phyloP scores from a whole-genome alignment of 2,888 invertebrate species.

The Zaprionus lineosus region DNA sequence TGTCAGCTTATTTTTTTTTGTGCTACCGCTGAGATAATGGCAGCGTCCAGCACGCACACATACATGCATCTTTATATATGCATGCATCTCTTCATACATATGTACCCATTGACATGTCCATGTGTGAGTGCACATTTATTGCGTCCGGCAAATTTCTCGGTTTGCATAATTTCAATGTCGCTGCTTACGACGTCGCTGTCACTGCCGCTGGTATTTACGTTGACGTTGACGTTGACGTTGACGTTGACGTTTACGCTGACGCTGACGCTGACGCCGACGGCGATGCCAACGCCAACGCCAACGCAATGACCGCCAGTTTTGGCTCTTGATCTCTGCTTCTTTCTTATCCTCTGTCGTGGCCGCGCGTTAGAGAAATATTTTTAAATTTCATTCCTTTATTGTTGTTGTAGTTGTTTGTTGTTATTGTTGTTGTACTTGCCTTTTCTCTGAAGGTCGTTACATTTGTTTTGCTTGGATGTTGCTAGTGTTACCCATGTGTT shows the following conservation, averaged over 20 bases:
- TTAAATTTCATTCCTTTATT: conserved; percentile 61
- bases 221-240: conserved; percentile 17
- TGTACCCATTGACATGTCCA: not conserved
- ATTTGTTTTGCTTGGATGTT: too few relatives aligned
- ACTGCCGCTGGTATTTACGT: too few relatives aligned
- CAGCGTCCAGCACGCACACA: too few relatives aligned
- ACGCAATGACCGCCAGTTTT: conserved; percentile 66
- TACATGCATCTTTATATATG: conserved; percentile 25
- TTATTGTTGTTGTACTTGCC: conserved; percentile 41
- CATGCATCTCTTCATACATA: not conserved
- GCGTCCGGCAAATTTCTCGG: conserved; percentile 49
- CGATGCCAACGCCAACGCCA: conserved; percentile 24
- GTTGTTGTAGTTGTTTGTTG: conserved; percentile 28
- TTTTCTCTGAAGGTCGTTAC: conserved; percentile 66
- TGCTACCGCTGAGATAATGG: too few relatives aligned
- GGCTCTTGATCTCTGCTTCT: conserved; percentile 54
- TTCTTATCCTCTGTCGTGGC: conserved; percentile 42
- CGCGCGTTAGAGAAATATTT: conserved; percentile 72
- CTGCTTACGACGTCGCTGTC: conserved; percentile 22
- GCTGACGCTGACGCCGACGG: conserved; percentile 25
- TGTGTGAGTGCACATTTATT: conserved; percentile 4
- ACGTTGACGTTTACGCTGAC: conserved; percentile 32
- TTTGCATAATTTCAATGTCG: conserved; percentile 70
- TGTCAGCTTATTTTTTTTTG: too few relatives aligned
- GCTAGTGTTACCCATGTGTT: too few relatives aligned